phyloP scores from a whole-genome alignment of 2,888 invertebrate genomes.

The Eurytoma californica region DNA sequence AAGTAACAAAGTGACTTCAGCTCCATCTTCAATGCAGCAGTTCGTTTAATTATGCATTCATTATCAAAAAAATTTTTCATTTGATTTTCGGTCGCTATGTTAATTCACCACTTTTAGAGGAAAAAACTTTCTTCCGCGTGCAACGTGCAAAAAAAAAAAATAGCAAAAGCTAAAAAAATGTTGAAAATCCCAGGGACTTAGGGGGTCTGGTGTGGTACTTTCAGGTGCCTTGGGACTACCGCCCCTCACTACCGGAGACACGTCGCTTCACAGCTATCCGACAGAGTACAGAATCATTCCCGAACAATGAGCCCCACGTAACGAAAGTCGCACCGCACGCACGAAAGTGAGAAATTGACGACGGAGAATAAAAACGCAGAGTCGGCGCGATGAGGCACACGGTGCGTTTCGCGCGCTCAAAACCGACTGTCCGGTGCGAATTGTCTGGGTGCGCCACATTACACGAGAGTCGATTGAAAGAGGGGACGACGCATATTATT shows the following conservation, averaged over 20 bases:
- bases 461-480: not conserved
- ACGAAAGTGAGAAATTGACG: conserved; percentile 53
- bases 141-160: conserved; percentile 12
- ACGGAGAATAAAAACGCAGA: conserved; percentile 28
- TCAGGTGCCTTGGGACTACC: conserved; percentile 71
- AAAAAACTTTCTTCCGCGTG: conserved; percentile 26
- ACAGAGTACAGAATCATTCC: conserved; percentile 72
- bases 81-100: conserved; percentile 19
- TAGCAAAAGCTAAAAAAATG: conserved; percentile 41
- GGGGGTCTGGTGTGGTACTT: conserved; percentile 69
- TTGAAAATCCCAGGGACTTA: conserved; percentile 63
- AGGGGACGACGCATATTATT: not conserved
- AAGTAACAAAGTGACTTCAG: not conserved
- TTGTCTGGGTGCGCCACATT: not conserved
- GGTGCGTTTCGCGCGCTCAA: conserved; percentile 19
- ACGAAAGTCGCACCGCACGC: conserved; percentile 53
- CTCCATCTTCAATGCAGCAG: too few relatives aligned
- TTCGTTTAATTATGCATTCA: too few relatives aligned
- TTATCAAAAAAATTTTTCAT: too few relatives aligned
- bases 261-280: conserved; percentile 69
- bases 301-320: conserved; percentile 67
- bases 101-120: conserved; percentile 14
- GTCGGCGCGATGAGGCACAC: conserved; percentile 40
- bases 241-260: conserved; percentile 68
- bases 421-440: conserved; percentile 32